phyloP scores from a whole-genome alignment of 2,113 vertebrate genomes.

The Promerops cafer region DNA sequence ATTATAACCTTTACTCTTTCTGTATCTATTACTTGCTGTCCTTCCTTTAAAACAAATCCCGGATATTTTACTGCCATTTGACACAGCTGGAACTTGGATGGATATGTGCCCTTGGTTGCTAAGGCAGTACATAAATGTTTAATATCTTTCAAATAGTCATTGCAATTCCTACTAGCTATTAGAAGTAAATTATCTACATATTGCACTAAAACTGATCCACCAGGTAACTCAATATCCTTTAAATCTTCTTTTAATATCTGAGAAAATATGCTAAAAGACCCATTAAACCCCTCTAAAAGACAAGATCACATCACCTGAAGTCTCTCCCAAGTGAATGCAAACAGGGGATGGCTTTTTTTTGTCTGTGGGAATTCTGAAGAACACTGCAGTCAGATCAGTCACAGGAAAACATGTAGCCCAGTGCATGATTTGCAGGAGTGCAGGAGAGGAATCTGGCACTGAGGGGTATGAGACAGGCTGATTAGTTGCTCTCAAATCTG shows the following conservation, averaged over 20 bases:
- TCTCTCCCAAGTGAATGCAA: neutral
- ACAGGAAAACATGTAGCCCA: neutral
- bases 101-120: neutral
- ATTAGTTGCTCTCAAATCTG: neutral
- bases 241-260: neutral
- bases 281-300: neutral
- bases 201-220: neutral
- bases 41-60: neutral
- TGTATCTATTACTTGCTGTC: neutral
- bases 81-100: neutral
- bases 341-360: neutral
- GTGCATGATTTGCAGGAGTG: neutral
- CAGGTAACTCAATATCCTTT: neutral
- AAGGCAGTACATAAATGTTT: neutral
- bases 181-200: neutral
- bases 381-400: no score
- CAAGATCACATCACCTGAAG: neutral
- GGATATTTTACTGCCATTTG: neutral
- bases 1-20: neutral
- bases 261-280: neutral
- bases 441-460: neutral
- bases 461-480: fast-evolving
- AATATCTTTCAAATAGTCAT: neutral
- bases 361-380: neutral
- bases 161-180: neutral